phyloP scores from a whole-genome alignment of 1,140 invertebrate genomes.

The Hyles euphorbiae region DNA sequence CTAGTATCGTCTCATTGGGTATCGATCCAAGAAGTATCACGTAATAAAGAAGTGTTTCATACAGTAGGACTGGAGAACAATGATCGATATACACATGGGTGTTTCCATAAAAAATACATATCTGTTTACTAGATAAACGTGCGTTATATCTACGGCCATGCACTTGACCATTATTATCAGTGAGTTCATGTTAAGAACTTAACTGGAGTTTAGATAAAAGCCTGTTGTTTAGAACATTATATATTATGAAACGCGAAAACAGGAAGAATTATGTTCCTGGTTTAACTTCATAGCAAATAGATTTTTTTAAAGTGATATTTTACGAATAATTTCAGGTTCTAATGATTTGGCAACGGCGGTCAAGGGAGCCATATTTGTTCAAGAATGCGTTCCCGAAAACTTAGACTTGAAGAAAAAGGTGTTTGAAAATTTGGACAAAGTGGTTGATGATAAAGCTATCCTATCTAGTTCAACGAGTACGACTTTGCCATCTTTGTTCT shows the following conservation, averaged over 20 bases:
- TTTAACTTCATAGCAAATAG: neutral
- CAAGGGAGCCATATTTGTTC: slow-evolving; percentile 84
- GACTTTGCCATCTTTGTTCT: slow-evolving; percentile 90
- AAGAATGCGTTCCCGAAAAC: slow-evolving; percentile 95
- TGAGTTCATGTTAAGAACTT: too few species aligned
- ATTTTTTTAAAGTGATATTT: neutral
- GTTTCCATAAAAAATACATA: too few species aligned
- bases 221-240: too few species aligned
- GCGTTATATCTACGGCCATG: too few species aligned
- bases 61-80: too few species aligned
- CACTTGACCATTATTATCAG: too few species aligned
- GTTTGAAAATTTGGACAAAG: slow-evolving; percentile 85
- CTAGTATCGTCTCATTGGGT: too few species aligned
- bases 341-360: slow-evolving; percentile 80
- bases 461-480: slow-evolving; percentile 95
- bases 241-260: neutral
- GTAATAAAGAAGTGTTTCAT: too few species aligned
- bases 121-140: too few species aligned
- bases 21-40: too few species aligned
- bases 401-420: slow-evolving; percentile 90
- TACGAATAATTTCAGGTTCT: slow-evolving; percentile 74
- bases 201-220: too few species aligned
- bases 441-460: slow-evolving; percentile 84
- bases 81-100: too few species aligned
- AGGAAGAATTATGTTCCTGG: neutral